Base-by-base conservation (phyloP, 2,888 invertebrate species). In the Caenorhabditis zanzibari region DNA sequence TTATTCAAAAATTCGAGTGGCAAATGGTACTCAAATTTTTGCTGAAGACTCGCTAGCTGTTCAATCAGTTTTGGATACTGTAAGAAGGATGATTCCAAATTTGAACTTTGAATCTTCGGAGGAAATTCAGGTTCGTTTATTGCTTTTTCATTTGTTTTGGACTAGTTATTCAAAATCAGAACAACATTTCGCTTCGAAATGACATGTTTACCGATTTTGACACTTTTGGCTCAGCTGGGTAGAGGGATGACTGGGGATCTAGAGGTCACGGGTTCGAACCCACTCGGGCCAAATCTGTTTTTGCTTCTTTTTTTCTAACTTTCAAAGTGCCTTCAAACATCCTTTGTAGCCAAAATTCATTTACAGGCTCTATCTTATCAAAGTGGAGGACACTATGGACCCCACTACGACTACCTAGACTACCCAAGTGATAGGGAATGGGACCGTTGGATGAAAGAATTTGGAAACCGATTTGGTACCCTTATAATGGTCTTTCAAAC, bases 401-500 rank as follows among this genome's bases (percentile, higher is more conserved):
- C 86, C 1, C 90, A 90, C 56, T 81, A 74, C 38, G 90, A 90
- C 64, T 87, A 73, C 41, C 28, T 86, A 35, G 61, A 41, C 6
- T 75, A 82, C 32, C 3, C 28, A 0, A 35, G n/a, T 14, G 64
- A 84, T 9, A 16, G 35, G 14, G 56, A 54, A 14, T 56, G 56
- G 38, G 85, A 86, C 24, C 26, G n/a, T 2, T 86, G 84, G 81
- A 85, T 79, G 81, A 75, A 14, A n/a, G 26, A 79, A 0, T 63
- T 49, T n/a, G 90, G 90, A 22, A 89, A 90, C 56, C 66, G 90
- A 5, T 68, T 89, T 16, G 90, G 86, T 3, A 89, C 90, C 1
- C 72, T 90, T 9, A 77, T 89, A 9, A 19, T 82, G 1, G 80
- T 88, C 19, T 59, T 90, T 19, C 72, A 87, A 61, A 69, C 74